phyloP scores from a whole-genome alignment of 37 sponge, comb jelly and placozoan species.

The Axinella damicornis region DNA sequence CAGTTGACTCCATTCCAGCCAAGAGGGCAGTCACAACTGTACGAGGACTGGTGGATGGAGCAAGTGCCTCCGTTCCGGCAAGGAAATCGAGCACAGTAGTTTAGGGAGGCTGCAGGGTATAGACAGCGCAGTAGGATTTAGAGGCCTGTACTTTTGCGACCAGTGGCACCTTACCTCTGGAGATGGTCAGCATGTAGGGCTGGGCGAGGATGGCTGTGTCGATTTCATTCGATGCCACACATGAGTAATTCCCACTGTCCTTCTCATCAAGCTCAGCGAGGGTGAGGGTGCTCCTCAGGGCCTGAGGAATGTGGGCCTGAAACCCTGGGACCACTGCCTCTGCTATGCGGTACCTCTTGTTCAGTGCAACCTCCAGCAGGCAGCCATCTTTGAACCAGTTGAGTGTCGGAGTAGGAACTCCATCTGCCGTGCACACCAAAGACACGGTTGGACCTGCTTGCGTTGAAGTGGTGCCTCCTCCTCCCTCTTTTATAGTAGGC shows the following conservation, averaged over 20 bases:
- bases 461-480: background rate
- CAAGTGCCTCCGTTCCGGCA: conserved; percentile 52
- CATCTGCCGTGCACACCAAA: conserved; percentile 39
- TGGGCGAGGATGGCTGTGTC: background rate
- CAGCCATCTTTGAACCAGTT: conserved; percentile 34
- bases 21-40: conserved; percentile 10
- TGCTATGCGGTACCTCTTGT: background rate
- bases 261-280: background rate
- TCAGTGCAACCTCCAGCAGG: background rate
- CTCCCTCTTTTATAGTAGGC: background rate
- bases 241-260: conserved; percentile 32
- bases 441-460: background rate
- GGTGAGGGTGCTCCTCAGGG: conserved; percentile 24
- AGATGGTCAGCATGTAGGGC: background rate
- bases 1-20: conserved; percentile 32
- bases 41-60: background rate
- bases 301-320: conserved; percentile 21
- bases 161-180: background rate
- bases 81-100: conserved; percentile 10
- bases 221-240: background rate
- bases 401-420: conserved; percentile 30
- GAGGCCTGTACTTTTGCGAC: background rate
- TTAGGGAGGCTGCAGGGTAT: background rate
- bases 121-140: background rate
- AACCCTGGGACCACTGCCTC: background rate